Conservation (phyloP, 1,140 invertebrate species). For the Drusus annulatus region DNA sequence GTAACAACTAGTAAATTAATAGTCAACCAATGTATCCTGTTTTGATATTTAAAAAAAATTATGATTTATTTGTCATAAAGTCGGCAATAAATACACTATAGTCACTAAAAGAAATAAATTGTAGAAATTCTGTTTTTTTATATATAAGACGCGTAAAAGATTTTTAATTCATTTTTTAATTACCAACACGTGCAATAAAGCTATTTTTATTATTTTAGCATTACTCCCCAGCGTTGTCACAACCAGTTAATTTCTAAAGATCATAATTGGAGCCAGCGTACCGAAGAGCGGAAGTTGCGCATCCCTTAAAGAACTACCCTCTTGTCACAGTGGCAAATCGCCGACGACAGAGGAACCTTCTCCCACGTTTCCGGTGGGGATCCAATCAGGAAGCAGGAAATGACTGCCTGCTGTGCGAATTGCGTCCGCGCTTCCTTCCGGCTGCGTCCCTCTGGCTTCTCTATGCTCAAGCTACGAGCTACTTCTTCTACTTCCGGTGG, state of each 20-base stretch:
- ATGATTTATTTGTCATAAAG: no score
- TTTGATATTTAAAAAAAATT: no score
- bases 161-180: not conserved
- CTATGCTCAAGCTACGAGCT: no score
- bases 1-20: no score
- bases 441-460: not conserved
- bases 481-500: constrained; percentile 1
- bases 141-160: no score
- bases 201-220: not conserved
- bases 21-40: no score
- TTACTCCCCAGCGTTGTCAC: not conserved
- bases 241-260: constrained; percentile 18
- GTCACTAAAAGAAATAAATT: no score
- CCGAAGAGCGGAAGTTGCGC: constrained; percentile 16
- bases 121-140: no score
- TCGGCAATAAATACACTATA: no score
- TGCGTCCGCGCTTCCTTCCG: constrained; percentile 53
- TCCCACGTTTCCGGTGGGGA: constrained; percentile 51
- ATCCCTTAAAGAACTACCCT: constrained; percentile 8
- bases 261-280: constrained; percentile 4
- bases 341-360: constrained; percentile 32
- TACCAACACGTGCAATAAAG: constrained; percentile 3
- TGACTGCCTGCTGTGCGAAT: constrained; percentile 58
- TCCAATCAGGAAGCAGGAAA: constrained; percentile 59
- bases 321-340: constrained; percentile 9